Percentiles rank a stretch among this genome's conserved stretches.
Evolutionary conservation across 2,113 vertebrate species (phyloP).

Genomic region (Mus musculus): GRCm39 chr5:5372001-5372500

Average conservation of each 20-base stretch:
- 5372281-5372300: background rate
- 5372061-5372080: background rate
- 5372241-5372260: background rate
- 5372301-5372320: background rate
- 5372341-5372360: background rate
- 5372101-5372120: background rate
- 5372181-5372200: background rate
- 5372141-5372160: background rate
- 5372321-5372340: background rate
- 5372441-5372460: background rate
- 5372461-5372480: conserved; percentile 12
- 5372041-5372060: background rate
- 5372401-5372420: background rate
- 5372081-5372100: background rate
- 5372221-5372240: background rate
- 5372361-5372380: background rate
- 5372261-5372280: background rate
- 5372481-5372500: background rate
- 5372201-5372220: background rate
- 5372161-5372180: background rate
- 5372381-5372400: conserved; percentile 22
- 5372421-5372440: background rate
- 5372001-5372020: background rate
- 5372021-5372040: background rate
- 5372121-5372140: background rate